phyloP scores from a whole-genome alignment of 1,140 invertebrate genomes.

The Rhopalosiphum padi region DNA sequence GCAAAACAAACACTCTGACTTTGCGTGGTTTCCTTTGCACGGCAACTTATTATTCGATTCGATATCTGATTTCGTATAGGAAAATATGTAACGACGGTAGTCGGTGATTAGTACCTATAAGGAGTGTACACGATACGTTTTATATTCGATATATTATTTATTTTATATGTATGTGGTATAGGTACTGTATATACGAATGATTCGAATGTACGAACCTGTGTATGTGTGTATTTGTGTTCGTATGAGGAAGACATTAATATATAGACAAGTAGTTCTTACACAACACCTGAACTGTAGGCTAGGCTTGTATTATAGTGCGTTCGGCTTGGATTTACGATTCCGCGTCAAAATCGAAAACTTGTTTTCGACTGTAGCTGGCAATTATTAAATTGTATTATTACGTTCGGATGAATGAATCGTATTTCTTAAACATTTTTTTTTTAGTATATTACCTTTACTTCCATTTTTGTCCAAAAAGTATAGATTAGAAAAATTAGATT shows the following conservation, averaged over 20 bases:
- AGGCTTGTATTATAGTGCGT: neutral
- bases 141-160: neutral
- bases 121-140: neutral
- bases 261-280: neutral
- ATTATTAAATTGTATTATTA: neutral
- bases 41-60: neutral
- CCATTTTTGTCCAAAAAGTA: neutral
- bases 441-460: neutral
- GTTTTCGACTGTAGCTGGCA: neutral
- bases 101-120: neutral
- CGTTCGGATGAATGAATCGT: neutral
- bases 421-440: neutral
- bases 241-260: neutral
- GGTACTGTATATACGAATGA: neutral
- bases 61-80: neutral
- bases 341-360: neutral
- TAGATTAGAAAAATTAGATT: neutral
- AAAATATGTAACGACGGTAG: neutral
- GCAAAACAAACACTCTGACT: neutral
- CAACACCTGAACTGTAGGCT: neutral
- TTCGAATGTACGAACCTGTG: neutral
- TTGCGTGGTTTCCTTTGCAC: neutral
- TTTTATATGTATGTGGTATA: no score
- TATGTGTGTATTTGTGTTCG: neutral
- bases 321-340: neutral